Evolutionary conservation across 2,888 invertebrate species (phyloP).

Genomic region (Drosophila neonasuta): DNA sequence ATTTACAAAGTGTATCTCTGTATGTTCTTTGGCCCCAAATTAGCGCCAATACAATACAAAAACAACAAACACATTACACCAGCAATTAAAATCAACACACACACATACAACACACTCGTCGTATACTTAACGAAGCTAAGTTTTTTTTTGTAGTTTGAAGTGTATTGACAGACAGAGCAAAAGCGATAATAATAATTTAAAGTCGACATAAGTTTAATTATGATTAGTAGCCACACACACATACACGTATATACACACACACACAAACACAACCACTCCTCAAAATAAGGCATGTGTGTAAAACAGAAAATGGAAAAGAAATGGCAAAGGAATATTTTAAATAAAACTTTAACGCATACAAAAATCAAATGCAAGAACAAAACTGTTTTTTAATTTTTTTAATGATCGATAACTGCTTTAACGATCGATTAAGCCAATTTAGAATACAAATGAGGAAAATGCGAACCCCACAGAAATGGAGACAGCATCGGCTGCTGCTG

Average conservation of each 20-base stretch:
- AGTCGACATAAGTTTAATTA: conserved; percentile 65
- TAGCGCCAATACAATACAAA: conserved; percentile 5
- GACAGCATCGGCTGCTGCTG: conserved; percentile 21
- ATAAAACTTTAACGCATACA: conserved; percentile 73
- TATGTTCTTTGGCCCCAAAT: conserved; percentile 55
- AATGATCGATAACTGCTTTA: not conserved
- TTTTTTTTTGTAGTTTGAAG: conserved; percentile 38
- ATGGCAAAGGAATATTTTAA: conserved; percentile 72
- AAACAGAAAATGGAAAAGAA: conserved; percentile 37
- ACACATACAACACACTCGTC: conserved; percentile 16
- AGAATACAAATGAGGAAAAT: not conserved
- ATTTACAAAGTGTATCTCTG: conserved; percentile 59
- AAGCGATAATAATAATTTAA: conserved; percentile 70
- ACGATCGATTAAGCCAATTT: too few relatives aligned
- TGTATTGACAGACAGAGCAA: conserved; percentile 44
- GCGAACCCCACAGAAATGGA: conserved; percentile 15
- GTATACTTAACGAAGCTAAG: conserved; percentile 37
- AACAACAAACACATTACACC: conserved; percentile 24
- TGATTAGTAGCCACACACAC: conserved; percentile 31
- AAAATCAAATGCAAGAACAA: conserved; percentile 39
- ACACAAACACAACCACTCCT: conserved; percentile 18
- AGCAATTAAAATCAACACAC: conserved; percentile 38
- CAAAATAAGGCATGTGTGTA: conserved; percentile 36
- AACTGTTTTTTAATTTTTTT: not conserved
- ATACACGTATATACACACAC: conserved; percentile 17